Base-by-base conservation (phyloP, 2,888 invertebrate species). In the Diploptera punctata region DNA sequence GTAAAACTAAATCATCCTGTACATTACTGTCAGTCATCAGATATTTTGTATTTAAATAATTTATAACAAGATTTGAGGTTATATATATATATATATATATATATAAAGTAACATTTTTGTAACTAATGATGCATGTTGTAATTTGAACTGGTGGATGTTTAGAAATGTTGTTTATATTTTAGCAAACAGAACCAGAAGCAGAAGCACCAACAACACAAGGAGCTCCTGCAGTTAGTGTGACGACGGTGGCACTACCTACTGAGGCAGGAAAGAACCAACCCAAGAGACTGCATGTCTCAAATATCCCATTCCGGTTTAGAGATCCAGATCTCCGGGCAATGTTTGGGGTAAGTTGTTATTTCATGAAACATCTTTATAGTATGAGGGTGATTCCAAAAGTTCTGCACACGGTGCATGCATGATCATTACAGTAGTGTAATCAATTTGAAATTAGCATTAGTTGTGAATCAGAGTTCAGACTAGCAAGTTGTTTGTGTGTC, bases 271-370 rank as follows among this genome's bases (percentile, higher is more conserved):
- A 90, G 84, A 87, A 89, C 80, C 94, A 94, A 83, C 97, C 95
- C 79, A 98, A 99, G 85, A 89, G 99, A 82, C 90, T 99, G 79
- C 99, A 99, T 85, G 98, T 99, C 82, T 98, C 98, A 82, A 99
- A 99, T 89, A 99, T 99, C 88, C 99, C 99, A 81, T 99, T 99
- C 89, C 90, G 99, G 83, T 99, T 98, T 88, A 91, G 99, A 86
- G 99, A 99, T 87, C 98, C 98, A 76, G 99, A 99, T 86, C 90
- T 99, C 78, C 91, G 98, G 85, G 94, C 96, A 80, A 96, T 99
- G 93, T 97, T 99, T 86, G 98, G 97, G 89, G 98, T 98, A 87
- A 90, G 96, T n/a, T 90, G 81, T n/a, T n/a, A n/a, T n/a, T n/a
- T n/a, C n/a, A n/a, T n/a, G n/a, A n/a, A n/a, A n/a, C n/a, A 7